phyloP scores from a whole-genome alignment of 1,140 invertebrate genomes.

The Thaumatotibia leucotreta region DNA sequence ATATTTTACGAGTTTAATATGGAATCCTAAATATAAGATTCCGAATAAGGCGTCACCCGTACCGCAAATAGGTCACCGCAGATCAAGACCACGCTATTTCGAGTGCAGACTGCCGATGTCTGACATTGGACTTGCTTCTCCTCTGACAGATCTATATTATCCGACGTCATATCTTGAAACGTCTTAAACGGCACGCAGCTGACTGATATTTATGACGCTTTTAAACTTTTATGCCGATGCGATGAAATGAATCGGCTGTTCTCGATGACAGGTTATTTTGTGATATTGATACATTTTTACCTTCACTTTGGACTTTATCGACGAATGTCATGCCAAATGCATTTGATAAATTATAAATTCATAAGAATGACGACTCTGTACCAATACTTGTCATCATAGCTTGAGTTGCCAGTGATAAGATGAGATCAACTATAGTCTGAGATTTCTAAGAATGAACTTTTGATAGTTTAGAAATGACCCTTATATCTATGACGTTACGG shows the following conservation, averaged over 20 bases:
- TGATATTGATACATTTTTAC: too few relatives aligned
- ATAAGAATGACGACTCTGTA: too few relatives aligned
- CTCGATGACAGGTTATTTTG: too few relatives aligned
- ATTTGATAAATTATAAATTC: too few relatives aligned
- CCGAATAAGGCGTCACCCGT: conserved; percentile 2
- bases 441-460: too few relatives aligned
- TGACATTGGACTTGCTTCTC: conserved; percentile 9
- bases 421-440: too few relatives aligned
- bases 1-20: conserved; percentile 12
- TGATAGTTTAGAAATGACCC: too few relatives aligned
- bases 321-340: too few relatives aligned
- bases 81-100: conserved; percentile 5
- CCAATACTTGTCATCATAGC: too few relatives aligned
- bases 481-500: too few relatives aligned
- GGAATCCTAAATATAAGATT: conserved; percentile 4
- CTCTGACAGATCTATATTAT: neutral
- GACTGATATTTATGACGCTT: neutral
- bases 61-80: conserved; percentile 6
- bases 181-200: neutral
- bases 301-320: too few relatives aligned
- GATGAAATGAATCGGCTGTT: neutral
- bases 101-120: neutral
- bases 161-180: neutral
- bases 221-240: neutral
- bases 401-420: too few relatives aligned